Evolutionary conservation across 2,888 invertebrate genomes (phyloP), one percentile per base, ranked within the genome.

Genomic region (Orchesella flavescens): DNA sequence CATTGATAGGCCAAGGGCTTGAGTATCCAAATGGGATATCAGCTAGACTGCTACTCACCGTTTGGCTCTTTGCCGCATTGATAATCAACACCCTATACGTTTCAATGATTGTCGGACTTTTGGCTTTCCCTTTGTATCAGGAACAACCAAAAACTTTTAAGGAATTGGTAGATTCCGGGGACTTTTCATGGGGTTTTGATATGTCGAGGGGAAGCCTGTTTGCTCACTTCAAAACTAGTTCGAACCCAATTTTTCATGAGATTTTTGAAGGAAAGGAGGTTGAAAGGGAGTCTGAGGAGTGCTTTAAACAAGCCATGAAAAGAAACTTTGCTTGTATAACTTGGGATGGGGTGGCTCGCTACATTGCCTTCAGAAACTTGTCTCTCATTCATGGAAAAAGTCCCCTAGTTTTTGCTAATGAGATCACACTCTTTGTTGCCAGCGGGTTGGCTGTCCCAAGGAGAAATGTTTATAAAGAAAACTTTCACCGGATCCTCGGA

Each of bases 321-420:
- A 9, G n/a, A 5, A 74, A 81, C 23, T 84, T 84, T 82, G 84
- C 82, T 15, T 84, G 84, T 17, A 81, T 84, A 5, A 75, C 78
- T 21, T 84, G 82, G 78, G 21, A 10, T 13, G 78, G 77, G 0
- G 57, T 65, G 15, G 81, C 77, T 2, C 75, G 78, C 34, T 82
- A 82, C 15, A 63, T 71, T n/a, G 72, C 74, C 7, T 80, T 81
- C 46, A 63, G 77, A 44, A 84, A 84, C 46, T 55, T 82, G 24
- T 65, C 78, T 1, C 24, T 65, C 13, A 53, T 17, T 57, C 69
- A 69, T 46, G 46, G 68, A 13, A 73, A 73, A n/a, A 81, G 74
- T 61, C 84, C 82, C 0, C 53, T 84, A 0, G 55, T 74, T 4
- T 57, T 75, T 57, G 71, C 82, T 15, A 69, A 77, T 2, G 82